phyloP scores from a whole-genome alignment of 2,888 invertebrate genomes.

The Hyposoter dolosus region DNA sequence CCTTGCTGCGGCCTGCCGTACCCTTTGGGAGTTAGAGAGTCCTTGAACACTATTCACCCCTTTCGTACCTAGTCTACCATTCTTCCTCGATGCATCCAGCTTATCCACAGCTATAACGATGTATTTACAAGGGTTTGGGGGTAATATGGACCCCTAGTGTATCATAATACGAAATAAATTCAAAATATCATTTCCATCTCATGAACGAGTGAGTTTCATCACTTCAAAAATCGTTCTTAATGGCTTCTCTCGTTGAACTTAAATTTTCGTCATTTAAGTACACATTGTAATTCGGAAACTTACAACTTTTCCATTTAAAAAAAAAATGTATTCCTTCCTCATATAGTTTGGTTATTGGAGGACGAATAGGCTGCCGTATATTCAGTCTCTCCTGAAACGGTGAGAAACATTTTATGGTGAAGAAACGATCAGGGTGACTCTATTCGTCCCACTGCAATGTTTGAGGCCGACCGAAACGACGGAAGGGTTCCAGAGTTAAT shows the following conservation, averaged over 20 bases:
- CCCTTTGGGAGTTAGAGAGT: constrained; percentile 47
- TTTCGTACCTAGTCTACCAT: not conserved
- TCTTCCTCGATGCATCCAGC: not conserved
- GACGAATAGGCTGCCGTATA: not conserved
- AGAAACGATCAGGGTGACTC: not conserved
- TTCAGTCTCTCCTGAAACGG: not conserved
- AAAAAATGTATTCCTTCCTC: too few species aligned
- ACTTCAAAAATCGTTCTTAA: not conserved
- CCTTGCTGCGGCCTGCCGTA: constrained; percentile 32
- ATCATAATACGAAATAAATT: not conserved
- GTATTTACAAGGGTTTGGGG: not conserved
- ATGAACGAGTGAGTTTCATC: not conserved
- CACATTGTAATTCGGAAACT: too few species aligned
- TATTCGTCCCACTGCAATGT: not conserved
- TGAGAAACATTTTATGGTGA: not conserved
- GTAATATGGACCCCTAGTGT: not conserved
- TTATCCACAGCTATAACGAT: not conserved
- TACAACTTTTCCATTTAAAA: too few species aligned
- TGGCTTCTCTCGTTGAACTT: not conserved
- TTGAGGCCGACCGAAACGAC: not conserved
- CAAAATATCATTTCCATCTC: not conserved
- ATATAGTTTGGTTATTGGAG: not conserved
- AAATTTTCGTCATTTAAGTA: too few species aligned
- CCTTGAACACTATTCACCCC: constrained; percentile 3
- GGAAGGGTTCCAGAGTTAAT: not conserved